A percentile compares a stretch with the other conserved stretches of the same genome.
Conservation (phyloP, 2,888 invertebrate species). For the Pachymerium ferrugineum region DNA sequence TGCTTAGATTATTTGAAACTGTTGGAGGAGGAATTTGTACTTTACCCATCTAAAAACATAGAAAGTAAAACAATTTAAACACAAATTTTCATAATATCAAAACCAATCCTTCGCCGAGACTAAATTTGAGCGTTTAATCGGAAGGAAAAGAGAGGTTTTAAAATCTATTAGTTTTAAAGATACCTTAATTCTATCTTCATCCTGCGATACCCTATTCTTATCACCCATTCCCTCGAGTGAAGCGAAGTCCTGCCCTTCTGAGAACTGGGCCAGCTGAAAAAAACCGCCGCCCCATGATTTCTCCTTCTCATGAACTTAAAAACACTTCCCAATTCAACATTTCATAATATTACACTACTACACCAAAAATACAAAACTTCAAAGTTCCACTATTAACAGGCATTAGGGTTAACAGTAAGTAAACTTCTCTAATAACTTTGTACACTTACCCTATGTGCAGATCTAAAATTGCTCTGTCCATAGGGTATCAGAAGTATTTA, state of each 20-base stretch:
- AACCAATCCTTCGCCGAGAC: not conserved
- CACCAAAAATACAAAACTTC: not conserved
- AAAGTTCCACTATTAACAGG: no score
- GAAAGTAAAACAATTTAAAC: not conserved
- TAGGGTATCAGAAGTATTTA: no score
- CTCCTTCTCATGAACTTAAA: no score
- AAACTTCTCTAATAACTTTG: no score
- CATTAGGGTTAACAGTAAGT: no score
- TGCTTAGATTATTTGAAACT: not conserved
- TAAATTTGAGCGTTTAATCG: slow-evolving; percentile 9
- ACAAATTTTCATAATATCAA: not conserved
- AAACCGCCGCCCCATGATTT: slow-evolving; percentile 11
- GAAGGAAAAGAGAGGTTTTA: not conserved
- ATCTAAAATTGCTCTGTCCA: no score
- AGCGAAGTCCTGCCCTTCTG: slow-evolving; percentile 33
- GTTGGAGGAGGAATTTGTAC: not conserved
- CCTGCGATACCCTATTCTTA: slow-evolving; percentile 33
- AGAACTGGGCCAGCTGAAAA: slow-evolving; percentile 36
- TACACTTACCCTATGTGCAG: no score
- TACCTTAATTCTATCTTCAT: slow-evolving; percentile 33
- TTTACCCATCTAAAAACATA: not conserved
- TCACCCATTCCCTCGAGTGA: slow-evolving; percentile 18
- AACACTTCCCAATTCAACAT: not conserved
- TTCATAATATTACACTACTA: not conserved
- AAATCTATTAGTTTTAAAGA: not conserved